Conservation (phyloP, 2,113 vertebrate species). For the Oreochromis aureus region DNA sequence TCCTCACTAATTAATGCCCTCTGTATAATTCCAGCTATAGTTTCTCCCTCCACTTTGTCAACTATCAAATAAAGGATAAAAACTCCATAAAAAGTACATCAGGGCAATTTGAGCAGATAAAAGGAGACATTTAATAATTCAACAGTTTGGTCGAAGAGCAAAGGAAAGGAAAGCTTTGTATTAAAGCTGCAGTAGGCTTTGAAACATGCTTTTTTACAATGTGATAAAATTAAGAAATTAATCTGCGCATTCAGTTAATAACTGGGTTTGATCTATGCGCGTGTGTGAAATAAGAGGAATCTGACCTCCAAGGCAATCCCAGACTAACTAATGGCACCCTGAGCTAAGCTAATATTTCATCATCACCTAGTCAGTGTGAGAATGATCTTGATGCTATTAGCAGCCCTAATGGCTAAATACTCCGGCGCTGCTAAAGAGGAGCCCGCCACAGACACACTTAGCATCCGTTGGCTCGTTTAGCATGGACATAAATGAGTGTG, state of each 20-base stretch:
- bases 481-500: constrained; percentile 44
- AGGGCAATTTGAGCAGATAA: not conserved
- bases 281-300: constrained; percentile 9
- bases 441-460: constrained; percentile 41
- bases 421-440: constrained; percentile 39
- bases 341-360: constrained; percentile 67
- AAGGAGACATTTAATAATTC: not conserved
- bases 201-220: not conserved
- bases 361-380: constrained; percentile 46
- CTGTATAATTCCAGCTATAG: not conserved
- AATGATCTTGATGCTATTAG: constrained; percentile 64
- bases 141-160: not conserved
- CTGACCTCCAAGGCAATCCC: constrained; percentile 57
- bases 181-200: not conserved
- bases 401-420: constrained; percentile 66
- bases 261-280: constrained; percentile 6
- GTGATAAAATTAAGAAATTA: not conserved
- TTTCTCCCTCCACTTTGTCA: not conserved
- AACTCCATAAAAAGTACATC: not conserved
- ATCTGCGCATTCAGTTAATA: constrained; percentile 14
- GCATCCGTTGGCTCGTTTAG: constrained; percentile 57
- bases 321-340: constrained; percentile 48
- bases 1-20: not conserved
- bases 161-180: accelerated
- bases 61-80: not conserved